These are phyloP conservation scores for Flexamia atlantica DNA, from an alignment of 2,888 invertebrate species.

Conservation along the genomic window DNA sequence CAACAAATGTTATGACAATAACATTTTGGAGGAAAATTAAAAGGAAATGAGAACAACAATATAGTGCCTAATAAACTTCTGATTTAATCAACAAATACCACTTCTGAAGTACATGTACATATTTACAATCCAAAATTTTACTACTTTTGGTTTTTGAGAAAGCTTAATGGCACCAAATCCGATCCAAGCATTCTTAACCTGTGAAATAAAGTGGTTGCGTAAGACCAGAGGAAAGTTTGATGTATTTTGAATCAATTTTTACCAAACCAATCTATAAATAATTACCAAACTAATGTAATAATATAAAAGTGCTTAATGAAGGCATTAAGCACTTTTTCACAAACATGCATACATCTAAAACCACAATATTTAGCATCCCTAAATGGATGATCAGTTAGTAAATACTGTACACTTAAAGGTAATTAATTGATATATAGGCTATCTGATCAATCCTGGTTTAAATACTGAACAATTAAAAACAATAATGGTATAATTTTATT, in stretches of 20 bases:
- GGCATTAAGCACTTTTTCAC: not conserved
- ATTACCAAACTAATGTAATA: too few species aligned
- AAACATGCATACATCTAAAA: conserved; percentile 17
- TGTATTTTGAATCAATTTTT: too few species aligned
- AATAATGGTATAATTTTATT: not conserved
- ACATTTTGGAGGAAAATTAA: too few species aligned
- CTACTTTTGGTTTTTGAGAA: not conserved
- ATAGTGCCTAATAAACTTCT: conserved; percentile 27
- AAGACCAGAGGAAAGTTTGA: too few species aligned
- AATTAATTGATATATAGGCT: not conserved
- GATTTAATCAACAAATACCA: conserved; percentile 20
- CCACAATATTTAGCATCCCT: conserved; percentile 20
- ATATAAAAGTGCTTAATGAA: not conserved
- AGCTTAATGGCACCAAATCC: conserved; percentile 39
- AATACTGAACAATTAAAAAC: not conserved
- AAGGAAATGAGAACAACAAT: not conserved
- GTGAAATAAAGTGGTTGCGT: too few species aligned
- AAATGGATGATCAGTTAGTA: not conserved
- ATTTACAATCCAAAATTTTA: not conserved
- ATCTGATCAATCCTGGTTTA: not conserved
- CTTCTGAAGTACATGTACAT: conserved; percentile 16
- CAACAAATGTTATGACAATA: too few species aligned
- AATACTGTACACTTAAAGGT: conserved; percentile 5
- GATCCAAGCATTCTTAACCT: not conserved
- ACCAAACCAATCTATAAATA: too few species aligned